Base-by-base conservation (phyloP, 2,113 vertebrate genomes). In the Nerophis ophidion region DNA sequence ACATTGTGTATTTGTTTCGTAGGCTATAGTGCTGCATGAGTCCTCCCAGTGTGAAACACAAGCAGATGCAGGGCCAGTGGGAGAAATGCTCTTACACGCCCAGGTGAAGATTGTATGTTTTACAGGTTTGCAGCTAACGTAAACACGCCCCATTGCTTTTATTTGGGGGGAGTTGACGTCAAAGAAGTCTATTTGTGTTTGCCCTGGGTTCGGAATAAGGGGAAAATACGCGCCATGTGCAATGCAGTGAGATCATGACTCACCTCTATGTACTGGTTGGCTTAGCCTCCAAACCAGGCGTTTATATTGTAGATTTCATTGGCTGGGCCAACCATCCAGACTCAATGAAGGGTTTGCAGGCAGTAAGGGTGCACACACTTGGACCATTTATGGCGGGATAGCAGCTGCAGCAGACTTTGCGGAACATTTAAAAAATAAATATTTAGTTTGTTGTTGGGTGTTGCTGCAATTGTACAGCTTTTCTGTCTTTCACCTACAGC, bases 281-380 rank as follows among this genome's bases (percentile, higher is more conserved):
- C 49, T 66, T 68, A 54, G 46, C 76, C 84, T 65, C 84, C 86
- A 73, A 84, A 53, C 65, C 74, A 82, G 64, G 65, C 2, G 26
- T 84, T 86, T 8, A 88, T 74, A 71, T 84, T 85, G 60, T 13
- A 71, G 62, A 89, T 86, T 60, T 88, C 84, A 57, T 0, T 67
- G 67, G 10, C 58, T 65, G 86, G 81, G 4, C 88, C 89, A 61
- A 83, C 77, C 6, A 87, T 87, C 40, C 89, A 34, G 87, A 89
- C 72, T 89, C 86, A 44, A 85, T 63, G 66, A 88, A 85, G 65
- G 85, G 80, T 64, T 89, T 85, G 67, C 84, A 88, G 5, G 82
- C 81, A 16, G 74, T 72, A 50, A 61, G 9, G 57, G 84, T 34
- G 26, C 50, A 14, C 46, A 86, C 84, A 6, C 46, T 52, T 50